These are phyloP conservation scores for Bradynema listronoti DNA, from an alignment of 1,140 invertebrate genomes.

Conservation along the genomic window DNA sequence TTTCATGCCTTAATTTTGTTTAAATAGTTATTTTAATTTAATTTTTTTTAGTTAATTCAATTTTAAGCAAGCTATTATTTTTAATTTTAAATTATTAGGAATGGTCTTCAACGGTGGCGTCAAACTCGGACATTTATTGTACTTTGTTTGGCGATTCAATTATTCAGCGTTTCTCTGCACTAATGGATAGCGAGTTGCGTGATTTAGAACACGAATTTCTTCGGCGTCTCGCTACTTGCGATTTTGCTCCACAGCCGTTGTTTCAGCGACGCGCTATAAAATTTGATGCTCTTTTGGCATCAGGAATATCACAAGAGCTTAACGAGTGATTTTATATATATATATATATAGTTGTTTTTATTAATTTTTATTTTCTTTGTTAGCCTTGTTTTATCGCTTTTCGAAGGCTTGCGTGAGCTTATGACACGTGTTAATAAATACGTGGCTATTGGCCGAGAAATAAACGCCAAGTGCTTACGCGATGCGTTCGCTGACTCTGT, in stretches of 20 bases:
- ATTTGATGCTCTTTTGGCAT: conserved; percentile 38
- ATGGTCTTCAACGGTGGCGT: conserved; percentile 24
- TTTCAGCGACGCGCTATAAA: conserved; percentile 23
- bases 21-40: not conserved
- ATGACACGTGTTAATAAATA: conserved; percentile 30
- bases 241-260: too few relatives aligned
- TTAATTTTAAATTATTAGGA: conserved; percentile 24
- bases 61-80: conserved; percentile 5
- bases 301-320: conserved; percentile 42
- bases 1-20: conserved; percentile 5
- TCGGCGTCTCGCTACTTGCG: too few relatives aligned
- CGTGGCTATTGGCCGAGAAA: conserved; percentile 28
- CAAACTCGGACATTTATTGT: conserved; percentile 25
- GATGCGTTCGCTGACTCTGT: conserved; percentile 32
- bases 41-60: not conserved
- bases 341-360: not conserved
- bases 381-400: conserved; percentile 32
- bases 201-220: conserved; percentile 29
- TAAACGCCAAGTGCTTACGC: conserved; percentile 21
- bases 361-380: conserved; percentile 2
- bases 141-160: conserved; percentile 31
- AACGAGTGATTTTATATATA: conserved; percentile 15
- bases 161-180: conserved; percentile 24
- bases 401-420: conserved; percentile 13
- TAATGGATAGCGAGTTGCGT: conserved; percentile 28